Conservation (phyloP, 2,113 vertebrate genomes). For the Notarius quadriscutis region DNA sequence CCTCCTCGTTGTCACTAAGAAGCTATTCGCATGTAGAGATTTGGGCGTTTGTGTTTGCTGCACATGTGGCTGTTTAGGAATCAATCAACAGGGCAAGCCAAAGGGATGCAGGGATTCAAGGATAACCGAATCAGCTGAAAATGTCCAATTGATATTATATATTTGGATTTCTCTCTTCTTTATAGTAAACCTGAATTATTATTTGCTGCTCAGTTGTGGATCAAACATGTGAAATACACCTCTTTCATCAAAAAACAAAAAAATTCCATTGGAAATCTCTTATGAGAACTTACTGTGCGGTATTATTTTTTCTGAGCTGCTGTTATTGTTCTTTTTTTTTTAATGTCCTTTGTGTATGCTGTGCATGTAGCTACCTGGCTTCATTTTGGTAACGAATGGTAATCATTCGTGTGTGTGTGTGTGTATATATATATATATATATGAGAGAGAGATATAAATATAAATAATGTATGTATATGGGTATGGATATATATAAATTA, state of each 20-base stretch:
- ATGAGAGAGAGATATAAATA: too few relatives aligned
- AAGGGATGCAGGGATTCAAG: neutral
- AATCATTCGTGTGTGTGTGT: too few relatives aligned
- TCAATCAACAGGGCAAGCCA: neutral
- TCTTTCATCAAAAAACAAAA: neutral
- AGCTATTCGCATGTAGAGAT: neutral
- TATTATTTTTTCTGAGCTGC: neutral
- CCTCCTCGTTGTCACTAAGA: neutral
- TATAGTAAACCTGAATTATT: neutral
- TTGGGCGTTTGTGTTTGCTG: constrained; percentile 1
- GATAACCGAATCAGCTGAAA: neutral
- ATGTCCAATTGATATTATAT: neutral
- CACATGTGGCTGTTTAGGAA: constrained; percentile 3
- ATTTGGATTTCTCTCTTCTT: neutral
- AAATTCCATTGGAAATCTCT: neutral
- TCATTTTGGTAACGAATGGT: neutral
- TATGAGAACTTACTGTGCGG: neutral
- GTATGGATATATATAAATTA: too few relatives aligned
- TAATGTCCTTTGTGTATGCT: neutral
- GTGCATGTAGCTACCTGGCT: neutral
- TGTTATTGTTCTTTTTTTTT: neutral
- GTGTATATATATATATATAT: too few relatives aligned
- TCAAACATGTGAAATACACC: neutral
- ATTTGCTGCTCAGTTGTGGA: neutral
- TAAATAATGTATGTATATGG: too few relatives aligned